A percentile compares a stretch with the other conserved stretches of the same genome.
phyloP scores from a whole-genome alignment of 2,888 invertebrate genomes.

The Terebella lapidaria region DNA sequence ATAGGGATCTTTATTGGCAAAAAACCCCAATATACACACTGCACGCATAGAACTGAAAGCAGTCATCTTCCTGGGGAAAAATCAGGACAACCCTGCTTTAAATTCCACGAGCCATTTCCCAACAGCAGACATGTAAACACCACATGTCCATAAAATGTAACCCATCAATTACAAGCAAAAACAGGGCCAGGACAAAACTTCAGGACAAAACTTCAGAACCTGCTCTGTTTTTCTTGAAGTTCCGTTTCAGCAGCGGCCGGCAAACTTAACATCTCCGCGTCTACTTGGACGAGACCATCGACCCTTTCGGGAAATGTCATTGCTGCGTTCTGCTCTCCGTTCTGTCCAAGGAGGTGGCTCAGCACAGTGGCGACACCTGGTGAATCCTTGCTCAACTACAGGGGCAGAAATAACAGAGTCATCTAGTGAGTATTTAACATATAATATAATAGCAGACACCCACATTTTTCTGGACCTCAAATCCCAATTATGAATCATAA shows the following conservation, averaged over 20 bases:
- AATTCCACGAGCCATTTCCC: too few species aligned
- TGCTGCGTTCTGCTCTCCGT: not conserved
- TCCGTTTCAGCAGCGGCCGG: not conserved
- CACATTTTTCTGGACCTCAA: not conserved
- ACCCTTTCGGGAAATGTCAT: not conserved
- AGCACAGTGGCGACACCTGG: not conserved
- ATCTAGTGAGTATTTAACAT: not conserved
- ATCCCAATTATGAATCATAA: slow-evolving; percentile 3
- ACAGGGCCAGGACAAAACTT: too few species aligned
- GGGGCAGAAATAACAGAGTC: not conserved
- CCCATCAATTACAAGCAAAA: too few species aligned
- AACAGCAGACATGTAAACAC: too few species aligned
- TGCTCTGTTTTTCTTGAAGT: not conserved
- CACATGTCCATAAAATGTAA: too few species aligned
- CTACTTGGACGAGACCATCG: not conserved
- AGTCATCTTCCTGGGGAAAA: too few species aligned
- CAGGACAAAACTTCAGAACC: too few species aligned
- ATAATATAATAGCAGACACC: not conserved
- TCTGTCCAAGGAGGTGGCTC: not conserved
- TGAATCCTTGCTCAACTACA: not conserved
- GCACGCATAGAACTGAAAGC: too few species aligned
- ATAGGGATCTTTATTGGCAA: too few species aligned
- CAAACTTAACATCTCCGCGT: not conserved
- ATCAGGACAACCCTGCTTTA: too few species aligned
- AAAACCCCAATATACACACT: too few species aligned